phyloP scores from a whole-genome alignment of 2,113 vertebrate genomes.

The Gopherus flavomarginatus region DNA sequence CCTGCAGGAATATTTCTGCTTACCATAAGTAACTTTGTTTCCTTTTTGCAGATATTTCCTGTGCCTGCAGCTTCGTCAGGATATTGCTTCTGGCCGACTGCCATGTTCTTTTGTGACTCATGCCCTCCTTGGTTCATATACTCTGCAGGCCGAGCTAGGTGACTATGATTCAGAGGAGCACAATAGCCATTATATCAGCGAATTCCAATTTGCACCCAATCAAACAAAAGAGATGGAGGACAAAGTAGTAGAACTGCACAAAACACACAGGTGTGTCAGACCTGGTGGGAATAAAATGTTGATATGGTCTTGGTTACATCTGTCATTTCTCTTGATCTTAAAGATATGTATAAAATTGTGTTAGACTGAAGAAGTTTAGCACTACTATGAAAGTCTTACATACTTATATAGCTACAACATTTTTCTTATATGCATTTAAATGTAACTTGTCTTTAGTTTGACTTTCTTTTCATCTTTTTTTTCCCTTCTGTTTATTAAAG shows the following conservation, averaged over 20 bases:
- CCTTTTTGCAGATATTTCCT: slow-evolving; percentile 83
- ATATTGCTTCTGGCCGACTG: slow-evolving; percentile 85
- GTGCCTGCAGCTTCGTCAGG: slow-evolving; percentile 90
- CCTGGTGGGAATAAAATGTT: background rate
- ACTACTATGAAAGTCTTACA: background rate
- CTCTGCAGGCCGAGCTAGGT: slow-evolving; percentile 91
- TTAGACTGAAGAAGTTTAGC: background rate
- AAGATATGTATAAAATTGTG: background rate
- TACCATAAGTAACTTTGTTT: background rate
- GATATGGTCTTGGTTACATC: rapidly evolving
- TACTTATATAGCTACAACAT: background rate
- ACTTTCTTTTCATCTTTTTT: background rate
- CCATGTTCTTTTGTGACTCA: slow-evolving; percentile 91
- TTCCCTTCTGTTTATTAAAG: background rate
- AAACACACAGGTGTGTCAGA: slow-evolving; percentile 89
- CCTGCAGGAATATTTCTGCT: background rate
- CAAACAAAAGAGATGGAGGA: slow-evolving; percentile 98
- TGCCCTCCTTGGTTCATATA: slow-evolving; percentile 87
- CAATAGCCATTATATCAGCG: slow-evolving; percentile 83
- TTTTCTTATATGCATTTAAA: background rate
- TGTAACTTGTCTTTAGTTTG: background rate
- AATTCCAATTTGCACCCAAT: slow-evolving; percentile 90
- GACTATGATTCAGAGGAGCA: slow-evolving; percentile 91
- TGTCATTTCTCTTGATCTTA: background rate
- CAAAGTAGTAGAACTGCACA: slow-evolving; percentile 94